phyloP scores from a whole-genome alignment of 2,113 vertebrate species.

The Pandion haliaetus region DNA sequence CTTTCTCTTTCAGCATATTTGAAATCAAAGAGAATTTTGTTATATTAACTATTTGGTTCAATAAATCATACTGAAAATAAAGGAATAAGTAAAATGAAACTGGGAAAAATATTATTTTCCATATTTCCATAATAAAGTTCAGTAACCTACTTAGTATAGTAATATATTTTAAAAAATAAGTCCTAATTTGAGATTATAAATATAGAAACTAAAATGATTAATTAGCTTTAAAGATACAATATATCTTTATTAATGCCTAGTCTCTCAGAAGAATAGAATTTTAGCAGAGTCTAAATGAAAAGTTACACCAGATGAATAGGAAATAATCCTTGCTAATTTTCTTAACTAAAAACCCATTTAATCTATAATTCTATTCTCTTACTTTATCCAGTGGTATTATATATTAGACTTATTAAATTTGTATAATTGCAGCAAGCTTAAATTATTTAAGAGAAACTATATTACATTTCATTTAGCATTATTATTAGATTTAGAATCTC shows the following conservation, averaged over 20 bases:
- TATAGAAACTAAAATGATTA: neutral
- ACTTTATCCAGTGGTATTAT: neutral
- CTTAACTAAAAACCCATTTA: neutral
- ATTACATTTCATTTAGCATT: neutral
- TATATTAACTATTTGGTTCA: neutral
- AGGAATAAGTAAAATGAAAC: neutral
- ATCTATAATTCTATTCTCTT: neutral
- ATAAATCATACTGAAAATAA: neutral
- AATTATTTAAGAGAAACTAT: neutral
- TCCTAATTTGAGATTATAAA: neutral
- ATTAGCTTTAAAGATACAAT: neutral
- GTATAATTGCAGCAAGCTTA: neutral
- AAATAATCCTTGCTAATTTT: neutral
- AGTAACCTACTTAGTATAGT: neutral
- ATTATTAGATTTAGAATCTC: conserved; percentile 5
- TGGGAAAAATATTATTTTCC: neutral
- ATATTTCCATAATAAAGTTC: neutral
- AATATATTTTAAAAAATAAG: neutral
- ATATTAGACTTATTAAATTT: conserved; percentile 2
- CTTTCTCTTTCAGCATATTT: neutral
- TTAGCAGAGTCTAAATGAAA: neutral
- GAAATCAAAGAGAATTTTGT: neutral
- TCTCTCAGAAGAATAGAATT: neutral
- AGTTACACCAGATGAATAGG: neutral
- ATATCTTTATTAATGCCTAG: neutral